Base-by-base conservation (phyloP, 2,797 vertebrate species). In the Anisognathus igniventris region DNA sequence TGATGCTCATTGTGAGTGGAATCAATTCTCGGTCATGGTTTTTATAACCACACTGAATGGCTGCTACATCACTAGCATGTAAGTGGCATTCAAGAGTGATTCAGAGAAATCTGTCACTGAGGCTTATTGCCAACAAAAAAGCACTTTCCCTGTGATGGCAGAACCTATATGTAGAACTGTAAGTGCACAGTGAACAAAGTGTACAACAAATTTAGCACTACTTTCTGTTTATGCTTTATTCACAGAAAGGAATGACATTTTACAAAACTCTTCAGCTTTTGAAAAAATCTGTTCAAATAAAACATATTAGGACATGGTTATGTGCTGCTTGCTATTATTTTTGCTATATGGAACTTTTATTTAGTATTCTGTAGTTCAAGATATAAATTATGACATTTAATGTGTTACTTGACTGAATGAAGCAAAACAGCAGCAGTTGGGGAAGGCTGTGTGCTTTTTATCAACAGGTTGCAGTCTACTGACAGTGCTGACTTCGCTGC, bases 1-100 rank as follows among this genome's bases (percentile, higher is more conserved):
- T 93, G 81, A 83, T 87, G 47, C 73, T 94, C 61, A 89, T 93
- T 95, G 77, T 16, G 72, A 64, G 45, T 62, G 61, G 78, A 92
- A 96, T 74, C 72, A 87, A n/a, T 56, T 85, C 72, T 80, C 81
- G 48, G 78, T 37, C 71, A 67, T 70, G 50, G 68, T 94, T 95
- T 93, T 93, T 62, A 78, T 64, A 85, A 88, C 60, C 22, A 56
- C 19, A 27, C 61, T 80, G 74, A 95, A 81, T 56, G 87, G 65
- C 80, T 83, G 57, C 81, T 87, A 58, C 57, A 68, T 54, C 6
- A 3, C 68, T 40, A 64, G 42, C 72, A 71, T 62, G 71, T 85
- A 86, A 92, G 72, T 60, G 7, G 79, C 42, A 91, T 92, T 92
- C 30, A 64, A 57, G 65, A 71, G 33, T 17, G 53, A 67, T 74